phyloP scores from a whole-genome alignment of 92 coral and sea anemone genomes.

The Isaurus tuberculatus region DNA sequence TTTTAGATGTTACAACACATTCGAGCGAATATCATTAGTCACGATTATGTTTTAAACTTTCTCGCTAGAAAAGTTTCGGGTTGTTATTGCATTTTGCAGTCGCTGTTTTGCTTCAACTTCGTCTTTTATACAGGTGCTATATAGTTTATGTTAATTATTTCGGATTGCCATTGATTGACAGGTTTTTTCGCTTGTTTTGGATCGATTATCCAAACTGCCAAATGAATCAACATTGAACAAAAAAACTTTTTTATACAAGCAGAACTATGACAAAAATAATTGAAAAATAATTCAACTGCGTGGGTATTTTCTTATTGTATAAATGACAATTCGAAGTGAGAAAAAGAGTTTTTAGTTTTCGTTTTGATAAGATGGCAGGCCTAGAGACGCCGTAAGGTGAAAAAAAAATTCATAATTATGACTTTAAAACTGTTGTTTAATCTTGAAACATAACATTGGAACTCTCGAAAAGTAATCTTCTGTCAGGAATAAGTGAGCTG shows the following conservation, averaged over 20 bases:
- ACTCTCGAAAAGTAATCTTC: neutral
- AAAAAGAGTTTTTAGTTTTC: neutral
- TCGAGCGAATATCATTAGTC: too few species aligned
- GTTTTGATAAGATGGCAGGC: constrained; percentile 27
- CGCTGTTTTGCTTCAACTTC: neutral
- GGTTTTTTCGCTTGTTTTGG: constrained; percentile 7
- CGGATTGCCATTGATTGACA: constrained; percentile 9
- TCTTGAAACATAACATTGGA: constrained; percentile 25
- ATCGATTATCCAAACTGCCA: neutral
- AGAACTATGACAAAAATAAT: too few species aligned
- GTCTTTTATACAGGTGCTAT: constrained; percentile 20
- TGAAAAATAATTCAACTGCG: neutral
- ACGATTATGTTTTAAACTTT: too few species aligned
- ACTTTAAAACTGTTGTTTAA: constrained; percentile 5
- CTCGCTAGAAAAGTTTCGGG: too few species aligned
- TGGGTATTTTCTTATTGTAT: neutral
- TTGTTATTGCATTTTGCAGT: neutral
- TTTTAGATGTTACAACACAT: too few species aligned
- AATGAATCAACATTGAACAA: constrained; percentile 5
- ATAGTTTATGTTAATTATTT: neutral
- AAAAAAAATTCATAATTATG: constrained; percentile 31
- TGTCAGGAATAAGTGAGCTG: neutral
- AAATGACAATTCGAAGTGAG: neutral
- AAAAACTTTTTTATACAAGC: neutral
- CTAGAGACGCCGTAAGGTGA: constrained; percentile 43